Evolutionary conservation across 1,140 invertebrate species (phyloP).

Genomic region (Micrasema longulum): DNA sequence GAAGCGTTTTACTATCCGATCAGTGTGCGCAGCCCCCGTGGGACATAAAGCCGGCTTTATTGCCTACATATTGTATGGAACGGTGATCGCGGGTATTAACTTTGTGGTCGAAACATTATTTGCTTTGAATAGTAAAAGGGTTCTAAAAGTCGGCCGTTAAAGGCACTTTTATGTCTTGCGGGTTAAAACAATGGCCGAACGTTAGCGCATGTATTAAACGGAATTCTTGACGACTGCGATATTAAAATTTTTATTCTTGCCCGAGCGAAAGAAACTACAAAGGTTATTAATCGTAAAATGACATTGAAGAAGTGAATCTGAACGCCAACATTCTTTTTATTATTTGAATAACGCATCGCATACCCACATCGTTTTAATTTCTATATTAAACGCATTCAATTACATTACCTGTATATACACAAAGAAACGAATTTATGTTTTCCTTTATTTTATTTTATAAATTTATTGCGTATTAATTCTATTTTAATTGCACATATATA

Average conservation of each 20-base stretch:
- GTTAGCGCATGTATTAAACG: constrained; percentile 45
- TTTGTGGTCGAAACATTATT: constrained; percentile 51
- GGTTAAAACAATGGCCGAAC: constrained; percentile 44
- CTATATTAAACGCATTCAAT: no score
- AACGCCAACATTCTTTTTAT: not conserved
- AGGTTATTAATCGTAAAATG: constrained; percentile 43
- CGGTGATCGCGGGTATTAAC: constrained; percentile 49
- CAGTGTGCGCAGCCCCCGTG: constrained; percentile 32
- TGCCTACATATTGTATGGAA: constrained; percentile 49
- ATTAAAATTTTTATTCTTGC: constrained; percentile 39
- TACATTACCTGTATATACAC: no score
- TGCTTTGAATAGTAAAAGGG: constrained; percentile 51
- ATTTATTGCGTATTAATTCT: no score
- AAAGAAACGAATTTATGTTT: no score
- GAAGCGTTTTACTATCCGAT: constrained; percentile 28
- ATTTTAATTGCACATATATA: no score
- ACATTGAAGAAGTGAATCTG: constrained; percentile 20
- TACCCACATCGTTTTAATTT: no score
- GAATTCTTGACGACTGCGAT: constrained; percentile 43
- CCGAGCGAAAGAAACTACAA: constrained; percentile 28
- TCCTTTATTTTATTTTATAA: no score
- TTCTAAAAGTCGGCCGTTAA: constrained; percentile 49
- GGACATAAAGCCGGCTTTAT: constrained; percentile 41
- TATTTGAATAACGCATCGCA: no score
- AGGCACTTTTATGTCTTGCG: constrained; percentile 47